These are phyloP conservation scores for Microplitis mediator DNA, from an alignment of 1,140 invertebrate genomes.

Conservation along the genomic window DNA sequence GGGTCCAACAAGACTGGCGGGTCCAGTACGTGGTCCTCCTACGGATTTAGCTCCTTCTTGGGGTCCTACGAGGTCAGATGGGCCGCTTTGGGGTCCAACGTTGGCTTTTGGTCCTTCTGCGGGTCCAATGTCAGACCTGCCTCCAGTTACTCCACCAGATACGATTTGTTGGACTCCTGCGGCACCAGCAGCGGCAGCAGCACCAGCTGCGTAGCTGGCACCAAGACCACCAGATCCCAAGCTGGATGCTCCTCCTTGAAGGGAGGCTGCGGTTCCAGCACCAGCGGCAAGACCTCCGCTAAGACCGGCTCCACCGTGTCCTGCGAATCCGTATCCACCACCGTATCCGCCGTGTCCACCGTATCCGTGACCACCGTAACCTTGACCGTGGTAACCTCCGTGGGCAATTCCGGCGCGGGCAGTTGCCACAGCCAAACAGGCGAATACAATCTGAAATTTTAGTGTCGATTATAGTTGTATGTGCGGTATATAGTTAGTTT, in stretches of 20 bases:
- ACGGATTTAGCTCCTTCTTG: conserved; percentile 60
- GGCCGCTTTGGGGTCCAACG: conserved; percentile 60
- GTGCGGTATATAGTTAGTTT: not conserved
- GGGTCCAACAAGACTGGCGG: conserved; percentile 58
- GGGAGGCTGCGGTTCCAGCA: conserved; percentile 57
- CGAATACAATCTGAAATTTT: conserved; percentile 56
- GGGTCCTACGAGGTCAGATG: conserved; percentile 59
- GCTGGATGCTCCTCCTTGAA: conserved; percentile 60
- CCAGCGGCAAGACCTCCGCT: conserved; percentile 60
- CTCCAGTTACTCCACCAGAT: conserved; percentile 59
- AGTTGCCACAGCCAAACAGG: conserved; percentile 60
- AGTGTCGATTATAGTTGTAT: not conserved
- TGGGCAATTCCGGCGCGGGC: conserved; percentile 58
- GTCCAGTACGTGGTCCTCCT: conserved; percentile 60
- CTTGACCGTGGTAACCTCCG: conserved; percentile 46
- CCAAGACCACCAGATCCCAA: conserved; percentile 60
- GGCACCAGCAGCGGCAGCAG: conserved; percentile 57
- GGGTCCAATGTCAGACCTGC: conserved; percentile 61
- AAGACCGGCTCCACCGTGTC: conserved; percentile 52
- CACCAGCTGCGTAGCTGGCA: conserved; percentile 60
- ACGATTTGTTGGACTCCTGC: conserved; percentile 61
- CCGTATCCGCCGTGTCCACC: conserved; percentile 44
- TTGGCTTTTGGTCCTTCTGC: conserved; percentile 62
- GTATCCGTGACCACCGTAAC: conserved; percentile 41
- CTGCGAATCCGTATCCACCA: conserved; percentile 45